Evolutionary conservation across 2,888 invertebrate species (phyloP), one percentile per base, ranked within the genome.

Genomic region (Tetropium fuscum): DNA sequence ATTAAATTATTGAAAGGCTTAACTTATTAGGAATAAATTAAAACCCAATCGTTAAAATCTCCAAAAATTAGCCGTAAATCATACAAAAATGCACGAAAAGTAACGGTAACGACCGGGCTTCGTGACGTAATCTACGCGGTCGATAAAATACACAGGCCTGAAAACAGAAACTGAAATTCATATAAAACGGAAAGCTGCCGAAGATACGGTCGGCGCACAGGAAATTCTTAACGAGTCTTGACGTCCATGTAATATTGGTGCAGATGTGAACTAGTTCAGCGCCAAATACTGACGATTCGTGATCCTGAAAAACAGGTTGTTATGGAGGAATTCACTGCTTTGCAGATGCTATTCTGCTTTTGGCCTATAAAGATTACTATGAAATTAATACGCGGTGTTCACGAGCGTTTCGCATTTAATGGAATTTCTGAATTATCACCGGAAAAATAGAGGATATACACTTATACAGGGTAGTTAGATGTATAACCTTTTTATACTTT

Each of bases 221-320:
- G 58, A 59, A 60, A 56, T 63, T 56, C 63, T 51, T 48, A 38
- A 57, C 58, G 53, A 45, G 53, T 51, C 51, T 45, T 51, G 54
- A 53, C 47, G 36, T 47, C 40, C 53, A 51, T 34, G 47, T 53
- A 62, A 61, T 65, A 69, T 60, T 65, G 59, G 62, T 53, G 57
- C 54, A 59, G 55, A 58, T 60, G 60, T 62, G 63, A 66, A 70
- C 67, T 69, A 70, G 70, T 70, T 69, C 67, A 70, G 66, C 47
- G 57, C 65, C 65, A 68, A 71, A 71, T 64, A 57, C 57, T 60
- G 61, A 54, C 49, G 57, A 56, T 47, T 56, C 43, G 61, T 60
- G 64, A 71, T 69, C 66, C 64, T 64, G 71, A 65, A 66, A 63
- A 71, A 71, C 71, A 64, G 68, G 71, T 70, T 64, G 51, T 30